These are phyloP conservation scores for Pammene aurita DNA, from an alignment of 2,888 invertebrate genomes.

Conservation along the genomic window DNA sequence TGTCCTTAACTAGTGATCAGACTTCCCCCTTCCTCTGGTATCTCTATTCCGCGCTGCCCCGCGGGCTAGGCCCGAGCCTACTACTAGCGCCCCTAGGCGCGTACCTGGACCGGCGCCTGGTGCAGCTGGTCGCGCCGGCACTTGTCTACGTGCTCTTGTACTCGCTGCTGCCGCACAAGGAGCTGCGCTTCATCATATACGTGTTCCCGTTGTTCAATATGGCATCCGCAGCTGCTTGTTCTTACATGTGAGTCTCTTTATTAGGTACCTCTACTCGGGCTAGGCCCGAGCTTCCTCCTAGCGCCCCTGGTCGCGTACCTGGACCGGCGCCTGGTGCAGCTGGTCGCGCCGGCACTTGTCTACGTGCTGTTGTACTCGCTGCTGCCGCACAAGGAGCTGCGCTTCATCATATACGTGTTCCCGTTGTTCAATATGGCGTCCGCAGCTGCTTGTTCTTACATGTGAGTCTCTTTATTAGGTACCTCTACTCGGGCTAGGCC, in stretches of 20 bases:
- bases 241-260: constrained; percentile 88
- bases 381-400: constrained; percentile 98
- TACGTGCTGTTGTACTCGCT: constrained; percentile 97
- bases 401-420: constrained; percentile 98
- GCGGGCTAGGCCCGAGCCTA: constrained; percentile 92
- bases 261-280: constrained; percentile 97
- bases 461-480: constrained; percentile 90
- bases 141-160: constrained; percentile 93
- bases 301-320: constrained; percentile 90
- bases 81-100: constrained; percentile 91
- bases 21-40: constrained; percentile 98
- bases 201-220: constrained; percentile 97
- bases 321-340: constrained; percentile 87
- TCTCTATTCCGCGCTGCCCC: constrained; percentile 97
- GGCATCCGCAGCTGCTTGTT: constrained; percentile 93
- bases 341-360: constrained; percentile 87
- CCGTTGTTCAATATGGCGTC: constrained; percentile 95
- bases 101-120: constrained; percentile 87
- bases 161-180: constrained; percentile 98
- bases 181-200: constrained; percentile 98
- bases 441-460: constrained; percentile 92
- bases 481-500: constrained; percentile 96
- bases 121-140: constrained; percentile 87
- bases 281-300: constrained; percentile 91
- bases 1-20: constrained; percentile 77